phyloP scores from a whole-genome alignment of 2,113 vertebrate species.

The Dendrocopos noguchii region DNA sequence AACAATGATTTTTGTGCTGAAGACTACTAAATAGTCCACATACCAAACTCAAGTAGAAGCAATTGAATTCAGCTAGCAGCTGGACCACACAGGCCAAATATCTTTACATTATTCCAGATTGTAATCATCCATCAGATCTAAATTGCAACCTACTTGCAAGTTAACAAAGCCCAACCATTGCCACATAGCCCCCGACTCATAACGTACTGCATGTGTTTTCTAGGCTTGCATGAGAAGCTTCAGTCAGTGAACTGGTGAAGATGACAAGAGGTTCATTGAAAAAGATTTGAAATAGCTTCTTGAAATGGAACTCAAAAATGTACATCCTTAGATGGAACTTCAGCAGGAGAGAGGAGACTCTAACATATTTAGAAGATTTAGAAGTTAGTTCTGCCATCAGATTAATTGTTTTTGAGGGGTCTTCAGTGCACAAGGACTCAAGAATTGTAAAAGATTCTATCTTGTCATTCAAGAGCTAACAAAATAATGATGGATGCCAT shows the following conservation, averaged over 20 bases:
- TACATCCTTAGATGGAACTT: constrained; percentile 62
- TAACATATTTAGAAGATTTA: constrained; percentile 51
- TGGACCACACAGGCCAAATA: background rate
- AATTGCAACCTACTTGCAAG: background rate
- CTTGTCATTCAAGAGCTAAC: background rate
- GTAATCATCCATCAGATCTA: background rate
- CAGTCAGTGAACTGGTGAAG: background rate
- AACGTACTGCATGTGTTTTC: background rate
- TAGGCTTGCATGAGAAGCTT: background rate
- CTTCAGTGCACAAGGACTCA: constrained; percentile 71
- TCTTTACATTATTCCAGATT: background rate
- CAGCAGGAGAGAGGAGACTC: constrained; percentile 30
- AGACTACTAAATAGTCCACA: constrained; percentile 19
- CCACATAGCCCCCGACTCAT: background rate
- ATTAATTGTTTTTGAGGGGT: constrained; percentile 58
- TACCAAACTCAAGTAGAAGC: background rate
- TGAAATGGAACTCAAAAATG: background rate
- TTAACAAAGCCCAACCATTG: background rate
- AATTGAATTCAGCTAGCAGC: background rate
- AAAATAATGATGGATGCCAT: background rate
- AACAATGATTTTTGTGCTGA: constrained; percentile 21
- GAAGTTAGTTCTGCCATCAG: constrained; percentile 71
- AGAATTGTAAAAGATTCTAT: constrained; percentile 44
- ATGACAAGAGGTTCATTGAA: background rate
- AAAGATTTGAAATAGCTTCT: background rate